Percentiles rank a stretch among this genome's conserved stretches.
These are phyloP conservation scores for Lathamus discolor DNA, from an alignment of 2,113 vertebrate genomes.

Conservation along the genomic window DNA sequence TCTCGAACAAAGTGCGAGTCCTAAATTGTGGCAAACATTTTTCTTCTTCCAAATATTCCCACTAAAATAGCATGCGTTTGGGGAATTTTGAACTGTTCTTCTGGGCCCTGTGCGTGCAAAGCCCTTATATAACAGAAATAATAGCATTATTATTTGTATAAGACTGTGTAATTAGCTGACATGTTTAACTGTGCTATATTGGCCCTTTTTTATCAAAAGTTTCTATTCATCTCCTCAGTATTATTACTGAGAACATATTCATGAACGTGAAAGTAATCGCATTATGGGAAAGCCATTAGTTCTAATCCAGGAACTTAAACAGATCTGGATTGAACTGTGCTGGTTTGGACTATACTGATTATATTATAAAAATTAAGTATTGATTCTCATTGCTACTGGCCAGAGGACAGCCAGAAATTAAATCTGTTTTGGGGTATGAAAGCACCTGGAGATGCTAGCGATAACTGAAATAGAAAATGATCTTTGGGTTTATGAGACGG, in stretches of 20 bases:
- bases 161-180: background rate
- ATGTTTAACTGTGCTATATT: background rate
- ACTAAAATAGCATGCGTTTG: background rate
- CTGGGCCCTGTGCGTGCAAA: background rate
- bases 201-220: slow-evolving; percentile 8
- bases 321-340: background rate
- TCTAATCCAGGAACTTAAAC: slow-evolving; percentile 10
- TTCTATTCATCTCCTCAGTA: background rate
- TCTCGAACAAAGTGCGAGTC: slow-evolving; percentile 32
- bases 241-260: background rate
- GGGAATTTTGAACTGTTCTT: background rate
- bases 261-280: background rate
- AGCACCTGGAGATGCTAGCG: background rate
- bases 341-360: background rate
- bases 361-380: background rate
- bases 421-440: background rate
- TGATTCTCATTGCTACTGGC: background rate
- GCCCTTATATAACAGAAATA: background rate
- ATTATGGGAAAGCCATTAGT: slow-evolving; percentile 19
- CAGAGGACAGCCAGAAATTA: background rate
- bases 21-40: slow-evolving; percentile 42
- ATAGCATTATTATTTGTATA: background rate
- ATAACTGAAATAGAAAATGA: background rate
- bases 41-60: slow-evolving; percentile 38
- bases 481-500: background rate